Base-by-base conservation (phyloP, 2,113 vertebrate species). In the Ariopsis seemanni region DNA sequence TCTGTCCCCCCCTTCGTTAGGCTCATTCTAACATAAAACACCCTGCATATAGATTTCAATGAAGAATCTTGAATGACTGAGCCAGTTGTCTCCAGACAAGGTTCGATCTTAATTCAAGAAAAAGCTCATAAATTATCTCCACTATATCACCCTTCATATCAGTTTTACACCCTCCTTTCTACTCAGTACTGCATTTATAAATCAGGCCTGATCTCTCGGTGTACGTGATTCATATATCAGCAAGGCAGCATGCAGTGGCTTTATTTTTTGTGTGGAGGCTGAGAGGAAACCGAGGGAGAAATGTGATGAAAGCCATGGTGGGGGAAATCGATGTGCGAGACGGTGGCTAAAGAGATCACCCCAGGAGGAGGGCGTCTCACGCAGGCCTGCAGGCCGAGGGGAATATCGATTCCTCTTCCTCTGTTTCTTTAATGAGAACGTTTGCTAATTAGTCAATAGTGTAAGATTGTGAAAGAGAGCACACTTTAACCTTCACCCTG, bases 301-400 rank as follows among this genome's bases (percentile, higher is more conserved):
- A 90, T 62, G 82, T 53, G 87, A 90, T 90, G 85, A 88, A 89
- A 89, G 72, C 82, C 82, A 53, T 72, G 83, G 87, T 82, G 87
- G 79, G 67, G 81, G 14, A 42, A 84, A 90, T 90, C 85, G 65
- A 90, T 90, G 87, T 72, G 65, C 1, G 69, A 80, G 65, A 58
- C 80, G 52, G 77, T 87, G 87, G 87, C 85, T 87, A 85, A 90
- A 87, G 87, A 90, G 85, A 85, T 88, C 62, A 71, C 79, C 58
- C 82, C 80, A 55, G 77, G 77, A 79, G 72, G 87, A 69, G 78
- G 85, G 87, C 25, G 60, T 69, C 72, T 85, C 77, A 34, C 74
- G 50, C 62, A 30, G 83, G 79, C 82, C 87, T 48, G 22, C 63
- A 85, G 53, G 81, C 85, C 25, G 87, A 69, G n/a, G 30, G 22